Conservation (phyloP, 2,888 invertebrate genomes). For the Cryptophagus acutangulus region DNA sequence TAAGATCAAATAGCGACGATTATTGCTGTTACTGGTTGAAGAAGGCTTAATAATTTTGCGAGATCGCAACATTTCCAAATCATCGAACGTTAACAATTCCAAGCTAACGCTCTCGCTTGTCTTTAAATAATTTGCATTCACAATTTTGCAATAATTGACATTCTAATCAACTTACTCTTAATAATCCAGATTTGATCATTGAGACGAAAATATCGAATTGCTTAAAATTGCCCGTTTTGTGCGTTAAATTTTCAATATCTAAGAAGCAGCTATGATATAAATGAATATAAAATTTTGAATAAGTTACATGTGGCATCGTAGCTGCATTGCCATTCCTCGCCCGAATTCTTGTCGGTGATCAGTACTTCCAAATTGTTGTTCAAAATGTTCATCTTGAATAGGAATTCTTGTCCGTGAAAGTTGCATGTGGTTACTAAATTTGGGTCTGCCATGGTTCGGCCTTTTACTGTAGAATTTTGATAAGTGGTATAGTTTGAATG, state of each 20-base stretch:
- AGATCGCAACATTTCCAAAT: slow-evolving; percentile 49
- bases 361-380: slow-evolving; percentile 48
- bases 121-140: too few relatives aligned
- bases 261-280: neutral
- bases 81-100: slow-evolving; percentile 52
- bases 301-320: slow-evolving; percentile 50
- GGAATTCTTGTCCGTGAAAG: slow-evolving; percentile 49
- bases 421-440: slow-evolving; percentile 49
- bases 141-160: too few relatives aligned
- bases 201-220: slow-evolving; percentile 52
- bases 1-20: slow-evolving; percentile 52
- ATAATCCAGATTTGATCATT: slow-evolving; percentile 53
- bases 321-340: slow-evolving; percentile 54
- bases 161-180: slow-evolving; percentile 48
- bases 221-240: slow-evolving; percentile 55
- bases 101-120: slow-evolving; percentile 52
- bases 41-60: slow-evolving; percentile 40
- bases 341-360: slow-evolving; percentile 51
- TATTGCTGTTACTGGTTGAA: slow-evolving; percentile 35
- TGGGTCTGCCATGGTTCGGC: slow-evolving; percentile 43
- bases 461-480: slow-evolving; percentile 14
- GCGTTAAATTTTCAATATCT: slow-evolving; percentile 54
- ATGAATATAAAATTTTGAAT: neutral
- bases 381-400: slow-evolving; percentile 48
- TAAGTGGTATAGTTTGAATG: too few relatives aligned